Percentiles rank a stretch among this genome's conserved stretches.
Evolutionary conservation across 2,797 vertebrate genomes (phyloP).

Genomic region (Mergus octosetaceus): DNA sequence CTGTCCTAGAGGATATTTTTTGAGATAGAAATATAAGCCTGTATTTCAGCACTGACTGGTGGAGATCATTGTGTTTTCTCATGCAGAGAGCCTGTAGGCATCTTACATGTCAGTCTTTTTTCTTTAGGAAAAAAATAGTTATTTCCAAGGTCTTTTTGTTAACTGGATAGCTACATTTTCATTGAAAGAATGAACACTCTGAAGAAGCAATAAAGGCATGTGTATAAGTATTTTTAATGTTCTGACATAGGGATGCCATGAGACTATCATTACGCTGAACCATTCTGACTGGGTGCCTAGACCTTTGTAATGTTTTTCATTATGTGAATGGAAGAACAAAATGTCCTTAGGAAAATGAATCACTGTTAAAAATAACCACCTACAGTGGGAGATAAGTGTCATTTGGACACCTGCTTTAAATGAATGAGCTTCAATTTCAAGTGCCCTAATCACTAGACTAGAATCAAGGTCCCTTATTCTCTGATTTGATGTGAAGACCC

Average conservation of each 20-base stretch:
- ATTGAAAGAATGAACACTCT: background rate
- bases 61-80: background rate
- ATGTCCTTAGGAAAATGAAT: background rate
- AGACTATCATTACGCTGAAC: background rate
- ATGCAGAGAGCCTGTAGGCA: accelerated
- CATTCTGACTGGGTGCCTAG: background rate
- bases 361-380: constrained; percentile 40
- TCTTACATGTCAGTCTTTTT: background rate
- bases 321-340: background rate
- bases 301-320: background rate
- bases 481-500: constrained; percentile 14
- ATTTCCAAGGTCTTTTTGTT: background rate
- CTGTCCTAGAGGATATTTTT: background rate
- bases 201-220: background rate
- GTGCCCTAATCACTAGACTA: constrained; percentile 1
- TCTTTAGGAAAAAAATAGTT: background rate
- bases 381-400: constrained; percentile 14
- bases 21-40: background rate
- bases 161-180: background rate
- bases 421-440: constrained; percentile 50
- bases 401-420: constrained; percentile 48
- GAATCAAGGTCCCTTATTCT: constrained; percentile 8
- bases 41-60: background rate
- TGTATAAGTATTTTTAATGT: background rate
- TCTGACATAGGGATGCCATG: background rate